Percentiles rank a stretch among this genome's conserved stretches.
Conservation (phyloP, 2,797 vertebrate genomes). For the Atherinosoma microstoma region DNA sequence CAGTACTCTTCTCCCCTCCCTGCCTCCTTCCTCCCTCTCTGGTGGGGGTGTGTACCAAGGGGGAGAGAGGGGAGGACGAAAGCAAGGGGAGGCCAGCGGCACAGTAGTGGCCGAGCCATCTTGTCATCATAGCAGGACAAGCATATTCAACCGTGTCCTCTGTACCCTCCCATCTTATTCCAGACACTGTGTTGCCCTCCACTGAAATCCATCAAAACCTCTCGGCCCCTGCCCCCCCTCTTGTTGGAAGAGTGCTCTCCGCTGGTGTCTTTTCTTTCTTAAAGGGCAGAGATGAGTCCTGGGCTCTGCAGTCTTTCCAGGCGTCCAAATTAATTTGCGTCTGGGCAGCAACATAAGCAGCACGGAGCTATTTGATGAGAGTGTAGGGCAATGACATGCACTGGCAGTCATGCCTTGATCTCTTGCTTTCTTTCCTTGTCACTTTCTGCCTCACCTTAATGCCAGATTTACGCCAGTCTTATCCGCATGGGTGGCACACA, state of each 20-base stretch:
- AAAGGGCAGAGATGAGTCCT: slow-evolving; percentile 78
- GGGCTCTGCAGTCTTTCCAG: slow-evolving; percentile 73
- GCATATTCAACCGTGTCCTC: slow-evolving; percentile 83
- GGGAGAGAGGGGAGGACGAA: slow-evolving; percentile 49
- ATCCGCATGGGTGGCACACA: slow-evolving; percentile 68
- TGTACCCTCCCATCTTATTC: slow-evolving; percentile 82
- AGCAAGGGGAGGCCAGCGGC: slow-evolving; percentile 62
- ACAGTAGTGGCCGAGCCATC: slow-evolving; percentile 80
- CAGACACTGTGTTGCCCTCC: slow-evolving; percentile 75
- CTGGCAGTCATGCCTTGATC: slow-evolving; percentile 79
- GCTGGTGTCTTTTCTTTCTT: slow-evolving; percentile 79
- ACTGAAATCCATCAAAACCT: slow-evolving; percentile 74
- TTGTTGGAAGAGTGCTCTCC: slow-evolving; percentile 72
- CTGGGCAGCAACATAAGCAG: slow-evolving; percentile 76
- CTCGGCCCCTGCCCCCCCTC: slow-evolving; percentile 40
- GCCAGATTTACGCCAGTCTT: slow-evolving; percentile 67
- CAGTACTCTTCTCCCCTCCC: slow-evolving; percentile 39
- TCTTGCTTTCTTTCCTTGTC: slow-evolving; percentile 77
- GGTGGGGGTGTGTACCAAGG: slow-evolving; percentile 54
- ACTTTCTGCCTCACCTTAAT: slow-evolving; percentile 69
- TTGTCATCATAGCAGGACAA: slow-evolving; percentile 85
- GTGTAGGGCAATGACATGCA: slow-evolving; percentile 80
- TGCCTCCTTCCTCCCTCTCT: slow-evolving; percentile 68
- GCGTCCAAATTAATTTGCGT: slow-evolving; percentile 84
- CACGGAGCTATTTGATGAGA: slow-evolving; percentile 77